These are phyloP conservation scores for Phoxinus phoxinus DNA, from an alignment of 2,113 vertebrate species.

Conservation along the genomic window DNA sequence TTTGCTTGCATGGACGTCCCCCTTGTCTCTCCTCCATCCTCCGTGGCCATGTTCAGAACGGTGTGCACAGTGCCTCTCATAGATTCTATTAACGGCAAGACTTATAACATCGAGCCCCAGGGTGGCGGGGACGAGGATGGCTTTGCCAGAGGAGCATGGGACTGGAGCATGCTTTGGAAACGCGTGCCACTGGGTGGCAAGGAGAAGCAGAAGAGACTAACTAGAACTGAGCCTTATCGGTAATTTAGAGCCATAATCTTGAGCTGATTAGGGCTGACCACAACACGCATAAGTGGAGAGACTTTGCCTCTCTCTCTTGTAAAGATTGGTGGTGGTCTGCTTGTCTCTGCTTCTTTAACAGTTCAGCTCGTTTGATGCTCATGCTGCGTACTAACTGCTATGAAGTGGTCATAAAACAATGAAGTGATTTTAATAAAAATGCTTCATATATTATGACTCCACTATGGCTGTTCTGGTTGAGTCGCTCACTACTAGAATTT, in stretches of 20 bases:
- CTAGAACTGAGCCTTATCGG: constrained; percentile 98
- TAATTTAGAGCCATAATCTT: constrained; percentile 69
- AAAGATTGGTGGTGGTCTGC: constrained; percentile 35
- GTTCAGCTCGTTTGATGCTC: not conserved
- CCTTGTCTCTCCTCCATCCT: constrained; percentile 52
- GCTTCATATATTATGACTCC: not conserved
- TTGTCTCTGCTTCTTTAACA: not conserved
- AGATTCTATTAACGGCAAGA: constrained; percentile 95
- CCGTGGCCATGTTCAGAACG: constrained; percentile 79
- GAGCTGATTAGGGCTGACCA: constrained; percentile 31
- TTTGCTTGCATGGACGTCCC: constrained; percentile 57
- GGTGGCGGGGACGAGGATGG: constrained; percentile 95
- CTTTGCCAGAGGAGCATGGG: constrained; percentile 98
- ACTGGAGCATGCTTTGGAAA: constrained; percentile 99
- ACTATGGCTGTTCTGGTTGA: not conserved
- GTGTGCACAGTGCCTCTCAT: constrained; percentile 96
- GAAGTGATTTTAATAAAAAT: constrained; percentile 10
- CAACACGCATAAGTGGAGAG: not conserved
- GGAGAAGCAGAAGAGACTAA: constrained; percentile 91
- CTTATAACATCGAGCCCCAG: constrained; percentile 86
- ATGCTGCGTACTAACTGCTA: constrained; percentile 9
- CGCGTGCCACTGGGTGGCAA: constrained; percentile 89
- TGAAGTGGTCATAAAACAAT: constrained; percentile 6
- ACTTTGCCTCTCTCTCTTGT: not conserved
- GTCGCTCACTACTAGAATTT: not conserved